A percentile compares a stretch with the other conserved stretches of the same genome.
These are phyloP conservation scores for Merops nubicus DNA, from an alignment of 2,113 vertebrate genomes.

Conservation along the genomic window DNA sequence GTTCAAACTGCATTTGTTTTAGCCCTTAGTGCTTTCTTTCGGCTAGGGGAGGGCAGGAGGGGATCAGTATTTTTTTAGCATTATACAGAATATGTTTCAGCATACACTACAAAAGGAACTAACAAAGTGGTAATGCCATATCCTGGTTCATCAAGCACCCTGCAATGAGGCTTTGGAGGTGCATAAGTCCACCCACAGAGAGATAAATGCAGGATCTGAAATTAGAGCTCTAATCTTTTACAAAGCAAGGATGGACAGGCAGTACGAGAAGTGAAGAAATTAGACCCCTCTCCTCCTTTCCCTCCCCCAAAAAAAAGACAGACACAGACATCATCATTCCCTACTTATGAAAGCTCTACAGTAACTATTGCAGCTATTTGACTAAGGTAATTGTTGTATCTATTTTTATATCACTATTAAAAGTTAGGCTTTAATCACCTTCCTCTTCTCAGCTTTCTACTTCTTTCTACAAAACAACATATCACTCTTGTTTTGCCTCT, in stretches of 20 bases:
- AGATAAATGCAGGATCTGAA: not conserved
- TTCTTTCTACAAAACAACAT: too few species aligned
- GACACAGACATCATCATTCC: not conserved
- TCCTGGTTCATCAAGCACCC: not conserved
- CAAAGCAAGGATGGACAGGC: not conserved
- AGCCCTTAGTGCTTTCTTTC: not conserved
- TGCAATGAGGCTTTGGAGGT: not conserved
- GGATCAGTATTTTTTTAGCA: not conserved
- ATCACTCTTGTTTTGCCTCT: not conserved
- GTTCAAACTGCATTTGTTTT: not conserved
- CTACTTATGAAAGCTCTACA: not conserved
- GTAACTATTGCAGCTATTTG: not conserved
- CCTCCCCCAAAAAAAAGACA: not conserved
- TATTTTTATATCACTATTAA: not conserved
- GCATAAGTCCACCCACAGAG: not conserved
- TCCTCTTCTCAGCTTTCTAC: not conserved
- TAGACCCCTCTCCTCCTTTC: not conserved
- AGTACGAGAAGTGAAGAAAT: not conserved
- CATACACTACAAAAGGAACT: not conserved
- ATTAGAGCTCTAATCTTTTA: not conserved
- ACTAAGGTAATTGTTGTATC: not conserved
- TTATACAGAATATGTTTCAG: not conserved
- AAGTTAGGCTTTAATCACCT: not conserved
- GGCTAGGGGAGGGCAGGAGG: not conserved
- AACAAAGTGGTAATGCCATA: not conserved